Evolutionary conservation across 2,113 vertebrate genomes (phyloP), one percentile per base, ranked within the genome.

Genomic region (Lagopus muta): DNA sequence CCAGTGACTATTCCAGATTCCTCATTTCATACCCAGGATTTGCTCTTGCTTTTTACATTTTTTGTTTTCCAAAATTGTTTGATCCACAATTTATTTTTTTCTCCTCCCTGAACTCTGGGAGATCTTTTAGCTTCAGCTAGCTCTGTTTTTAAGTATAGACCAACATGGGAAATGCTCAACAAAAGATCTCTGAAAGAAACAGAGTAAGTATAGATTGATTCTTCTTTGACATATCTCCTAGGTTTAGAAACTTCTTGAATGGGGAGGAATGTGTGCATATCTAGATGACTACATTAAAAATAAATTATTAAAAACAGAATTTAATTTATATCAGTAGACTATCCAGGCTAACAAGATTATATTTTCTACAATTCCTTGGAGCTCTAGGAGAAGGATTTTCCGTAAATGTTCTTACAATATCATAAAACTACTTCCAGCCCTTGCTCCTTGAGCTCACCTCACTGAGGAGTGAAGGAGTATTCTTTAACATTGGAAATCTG

Each of bases 241-340:
- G 25, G 5, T 78, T 30, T 28, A 38, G 13, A 85, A 11, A 36
- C 15, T 79, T 92, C 80, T 36, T 72, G 34, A 89, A 18, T 6
- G 48, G 4, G 1, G 3, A 58, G 57, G 32, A n/a, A 21, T 1
- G 1, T 58, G 1, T 62, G 11, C 82, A 24, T n/a, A 75, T 48
- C 19, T 80, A 24, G 40, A 67, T 38, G 21, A 69, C 19, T 75
- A 17, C 24, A 13, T 42, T 42, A 62, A 79, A 91, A 55, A 78
- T 62, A 42, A 8, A 25, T 13, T 1, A 2, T n/a, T 25, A 4
- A 4, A 34, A 36, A 22, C 19, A 47, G 7, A 18, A 1, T 70
- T 54, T 55, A 14, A 32, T 85, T 75, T 57, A 2, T 75, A 48
- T 62, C 5, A 28, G 11, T 36, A 48, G 7, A 25, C 4, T 84